These are phyloP conservation scores for Agapornis canus DNA, from an alignment of 2,797 vertebrate genomes.

Conservation along the genomic window DNA sequence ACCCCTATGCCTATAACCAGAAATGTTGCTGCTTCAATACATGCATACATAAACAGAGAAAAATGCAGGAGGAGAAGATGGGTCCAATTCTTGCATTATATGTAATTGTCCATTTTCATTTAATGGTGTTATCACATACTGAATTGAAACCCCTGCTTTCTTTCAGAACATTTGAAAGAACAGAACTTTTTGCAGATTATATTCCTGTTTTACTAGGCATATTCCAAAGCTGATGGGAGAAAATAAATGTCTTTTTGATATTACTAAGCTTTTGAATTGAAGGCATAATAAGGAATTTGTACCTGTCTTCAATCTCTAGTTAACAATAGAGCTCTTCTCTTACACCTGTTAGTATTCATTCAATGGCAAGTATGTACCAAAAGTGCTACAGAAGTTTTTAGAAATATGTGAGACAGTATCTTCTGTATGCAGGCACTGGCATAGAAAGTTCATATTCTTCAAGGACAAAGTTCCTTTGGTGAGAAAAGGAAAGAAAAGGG, in stretches of 20 bases:
- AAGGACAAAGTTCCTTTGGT: not conserved
- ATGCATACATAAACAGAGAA: not conserved
- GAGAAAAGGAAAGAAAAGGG: not conserved
- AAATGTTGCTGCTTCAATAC: not conserved
- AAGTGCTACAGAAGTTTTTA: not conserved
- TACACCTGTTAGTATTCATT: not conserved
- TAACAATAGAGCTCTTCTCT: not conserved
- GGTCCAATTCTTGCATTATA: not conserved
- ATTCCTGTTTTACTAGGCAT: not conserved
- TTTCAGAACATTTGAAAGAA: not conserved
- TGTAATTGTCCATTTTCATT: not conserved
- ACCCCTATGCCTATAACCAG: rapidly evolving
- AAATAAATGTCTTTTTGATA: not conserved
- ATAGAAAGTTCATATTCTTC: not conserved
- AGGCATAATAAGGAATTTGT: not conserved
- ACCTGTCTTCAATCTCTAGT: not conserved
- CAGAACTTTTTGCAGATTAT: not conserved
- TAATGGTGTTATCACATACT: not conserved
- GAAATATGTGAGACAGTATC: not conserved
- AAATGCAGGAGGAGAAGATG: not conserved
- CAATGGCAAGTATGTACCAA: rapidly evolving
- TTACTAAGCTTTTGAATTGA: not conserved
- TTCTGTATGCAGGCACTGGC: not conserved
- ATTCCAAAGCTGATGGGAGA: not conserved
- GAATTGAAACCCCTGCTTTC: not conserved